Base-by-base conservation (phyloP, 1,140 invertebrate genomes). In the Galleria mellonella region DNA sequence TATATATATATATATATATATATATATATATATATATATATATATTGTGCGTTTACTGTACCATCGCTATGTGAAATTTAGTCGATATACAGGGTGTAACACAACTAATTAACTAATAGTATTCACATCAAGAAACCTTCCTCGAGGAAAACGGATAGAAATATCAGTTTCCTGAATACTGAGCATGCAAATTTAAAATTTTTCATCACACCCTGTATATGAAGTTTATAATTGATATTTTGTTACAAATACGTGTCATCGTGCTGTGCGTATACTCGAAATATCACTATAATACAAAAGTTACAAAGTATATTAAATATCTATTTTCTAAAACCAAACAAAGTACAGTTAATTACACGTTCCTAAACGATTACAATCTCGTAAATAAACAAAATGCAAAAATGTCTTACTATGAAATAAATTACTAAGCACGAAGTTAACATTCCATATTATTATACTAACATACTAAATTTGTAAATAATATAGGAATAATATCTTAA, bases 321-420 rank as follows among this genome's bases (percentile, higher is more conserved):
- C 6, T 23, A 23, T 3, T 23, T 6, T 23, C 17, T 23, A 23
- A 70, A 78, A 68, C 51, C 57, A 58, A 66, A 37, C 13, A 35
- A 35, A n/a, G 31, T 43, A 29, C 29, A 37, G 37, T 58, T 53
- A 56, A 66, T 67, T 72, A 71, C 51, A 74, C 38, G 51, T 67
- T 51, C 47, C 52, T 68, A 72, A 53, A 65, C 33, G 48, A 65
- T 58, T 72, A 67, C 53, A 70, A 70, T 66, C 51, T 69, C 54
- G n/a, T 71, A 68, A 70, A 23, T 71, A 68, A 70, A 69, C 54
- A 62, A 83, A 81, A 83, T 75, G 72, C 67, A 72, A 75, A 72
- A 67, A 47, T 53, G 45, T 55, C 64, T 78, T 74, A 76, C 43
- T 51, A 54, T 56, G 59, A 69, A 76, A 78, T 82, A 82, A 82